These are phyloP conservation scores for Clamator glandarius DNA, from an alignment of 2,797 vertebrate species.

Conservation along the genomic window DNA sequence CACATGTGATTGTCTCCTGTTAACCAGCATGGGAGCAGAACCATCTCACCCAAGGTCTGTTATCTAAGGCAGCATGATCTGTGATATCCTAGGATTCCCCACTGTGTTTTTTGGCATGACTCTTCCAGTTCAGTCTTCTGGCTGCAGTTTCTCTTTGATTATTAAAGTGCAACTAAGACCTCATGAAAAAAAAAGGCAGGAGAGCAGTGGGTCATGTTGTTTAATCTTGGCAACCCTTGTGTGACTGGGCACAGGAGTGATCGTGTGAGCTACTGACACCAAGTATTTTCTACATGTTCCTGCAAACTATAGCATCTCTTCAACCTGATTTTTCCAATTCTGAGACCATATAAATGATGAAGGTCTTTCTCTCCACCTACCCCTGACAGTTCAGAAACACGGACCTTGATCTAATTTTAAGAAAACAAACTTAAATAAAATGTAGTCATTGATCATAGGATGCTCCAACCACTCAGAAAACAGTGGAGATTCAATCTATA, in stretches of 20 bases:
- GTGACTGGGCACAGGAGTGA: background rate
- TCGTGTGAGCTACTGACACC: background rate
- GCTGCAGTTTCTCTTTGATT: background rate
- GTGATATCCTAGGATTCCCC: background rate
- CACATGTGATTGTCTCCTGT: background rate
- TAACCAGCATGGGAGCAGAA: background rate
- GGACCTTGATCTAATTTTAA: background rate
- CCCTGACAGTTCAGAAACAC: background rate
- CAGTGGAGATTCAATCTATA: accelerated
- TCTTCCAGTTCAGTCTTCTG: background rate
- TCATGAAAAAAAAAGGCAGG: background rate
- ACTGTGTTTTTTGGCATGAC: background rate
- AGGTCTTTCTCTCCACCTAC: background rate
- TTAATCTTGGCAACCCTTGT: background rate
- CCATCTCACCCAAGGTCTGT: background rate
- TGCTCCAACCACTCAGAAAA: background rate
- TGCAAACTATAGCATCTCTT: background rate
- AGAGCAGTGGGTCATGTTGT: background rate
- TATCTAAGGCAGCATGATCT: background rate
- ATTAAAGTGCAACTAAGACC: background rate
- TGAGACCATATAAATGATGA: background rate
- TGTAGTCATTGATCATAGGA: background rate
- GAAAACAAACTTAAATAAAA: background rate
- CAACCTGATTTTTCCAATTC: background rate
- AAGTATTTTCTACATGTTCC: background rate